Conservation (phyloP, 1,140 invertebrate genomes). For the Dendrolimus punctatus region DNA sequence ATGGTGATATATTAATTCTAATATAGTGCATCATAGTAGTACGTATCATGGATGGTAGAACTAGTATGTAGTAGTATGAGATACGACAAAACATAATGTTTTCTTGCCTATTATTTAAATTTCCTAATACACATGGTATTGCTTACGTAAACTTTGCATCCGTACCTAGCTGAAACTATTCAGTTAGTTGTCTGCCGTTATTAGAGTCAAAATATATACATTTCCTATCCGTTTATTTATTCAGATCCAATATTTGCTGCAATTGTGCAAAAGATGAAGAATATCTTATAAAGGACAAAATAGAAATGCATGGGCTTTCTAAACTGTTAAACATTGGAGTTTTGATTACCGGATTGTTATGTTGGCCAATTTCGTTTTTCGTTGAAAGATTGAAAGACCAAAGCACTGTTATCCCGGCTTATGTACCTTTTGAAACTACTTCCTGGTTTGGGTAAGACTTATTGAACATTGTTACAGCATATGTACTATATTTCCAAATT, state of each 20-base stretch:
- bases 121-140: no score
- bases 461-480: no score
- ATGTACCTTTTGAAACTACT: constrained; percentile 10
- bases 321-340: constrained; percentile 4
- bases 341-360: background rate
- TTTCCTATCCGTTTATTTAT: background rate
- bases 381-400: constrained; percentile 7
- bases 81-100: no score
- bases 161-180: no score
- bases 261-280: constrained; percentile 10
- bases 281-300: constrained; percentile 7
- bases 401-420: constrained; percentile 1
- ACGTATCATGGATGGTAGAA: no score
- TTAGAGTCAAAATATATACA: no score
- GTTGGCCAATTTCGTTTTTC: constrained; percentile 3
- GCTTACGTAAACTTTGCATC: no score
- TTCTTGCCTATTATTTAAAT: no score
- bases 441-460: constrained; percentile 10
- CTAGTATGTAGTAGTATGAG: no score
- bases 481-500: no score
- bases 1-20: constrained; percentile 3
- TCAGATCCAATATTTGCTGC: constrained; percentile 15
- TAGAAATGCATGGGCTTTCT: constrained; percentile 2
- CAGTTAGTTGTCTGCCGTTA: no score
- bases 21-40: no score